These are phyloP conservation scores for Pica pica DNA, from an alignment of 2,113 vertebrate genomes.

Conservation along the genomic window DNA sequence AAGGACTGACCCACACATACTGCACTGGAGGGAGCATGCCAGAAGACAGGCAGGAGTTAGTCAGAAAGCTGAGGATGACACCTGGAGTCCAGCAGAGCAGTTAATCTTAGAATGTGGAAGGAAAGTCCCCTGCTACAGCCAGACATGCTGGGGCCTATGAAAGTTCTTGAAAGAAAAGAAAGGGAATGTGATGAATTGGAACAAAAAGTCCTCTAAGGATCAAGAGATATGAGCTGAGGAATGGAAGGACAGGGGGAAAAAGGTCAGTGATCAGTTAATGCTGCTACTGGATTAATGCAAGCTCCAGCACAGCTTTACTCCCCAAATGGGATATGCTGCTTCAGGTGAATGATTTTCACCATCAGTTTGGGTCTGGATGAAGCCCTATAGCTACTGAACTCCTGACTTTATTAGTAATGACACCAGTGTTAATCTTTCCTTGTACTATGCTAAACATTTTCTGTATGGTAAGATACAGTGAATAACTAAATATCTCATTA, in stretches of 20 bases:
- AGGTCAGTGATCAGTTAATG: background rate
- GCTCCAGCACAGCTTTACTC: background rate
- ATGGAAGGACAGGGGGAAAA: background rate
- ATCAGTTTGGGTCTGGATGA: background rate
- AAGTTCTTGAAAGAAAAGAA: background rate
- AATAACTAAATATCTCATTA: background rate
- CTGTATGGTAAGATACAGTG: background rate
- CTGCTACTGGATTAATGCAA: background rate
- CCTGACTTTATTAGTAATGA: background rate
- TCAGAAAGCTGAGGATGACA: background rate
- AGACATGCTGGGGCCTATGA: accelerated
- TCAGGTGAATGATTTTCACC: background rate
- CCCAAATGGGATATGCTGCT: background rate
- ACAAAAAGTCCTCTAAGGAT: background rate
- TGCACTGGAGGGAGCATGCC: background rate
- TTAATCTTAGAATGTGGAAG: background rate
- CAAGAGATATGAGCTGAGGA: background rate
- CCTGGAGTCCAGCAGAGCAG: background rate
- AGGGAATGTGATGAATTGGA: background rate
- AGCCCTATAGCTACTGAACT: background rate
- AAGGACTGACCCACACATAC: background rate
- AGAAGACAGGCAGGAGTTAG: background rate
- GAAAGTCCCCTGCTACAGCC: background rate
- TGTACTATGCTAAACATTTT: background rate
- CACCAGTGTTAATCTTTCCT: background rate